Evolutionary conservation across 2,797 vertebrate species (phyloP).

Genomic region (Mico argentatus): DNA sequence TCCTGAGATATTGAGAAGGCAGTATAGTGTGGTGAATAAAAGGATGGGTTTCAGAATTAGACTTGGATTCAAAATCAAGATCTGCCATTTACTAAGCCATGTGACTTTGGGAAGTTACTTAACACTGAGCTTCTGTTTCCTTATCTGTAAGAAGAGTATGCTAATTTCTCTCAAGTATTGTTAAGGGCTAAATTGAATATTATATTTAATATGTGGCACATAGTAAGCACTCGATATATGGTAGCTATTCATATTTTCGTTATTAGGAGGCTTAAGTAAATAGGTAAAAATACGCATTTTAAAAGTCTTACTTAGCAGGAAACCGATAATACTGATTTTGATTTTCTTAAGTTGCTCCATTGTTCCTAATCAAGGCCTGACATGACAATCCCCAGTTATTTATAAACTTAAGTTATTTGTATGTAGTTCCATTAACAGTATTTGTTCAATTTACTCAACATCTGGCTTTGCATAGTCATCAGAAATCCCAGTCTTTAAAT

Average conservation of each 20-base stretch:
- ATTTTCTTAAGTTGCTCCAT: constrained; percentile 71
- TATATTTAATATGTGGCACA: not conserved
- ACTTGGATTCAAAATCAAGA: not conserved
- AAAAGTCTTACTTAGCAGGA: not conserved
- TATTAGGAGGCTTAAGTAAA: not conserved
- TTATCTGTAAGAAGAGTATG: not conserved
- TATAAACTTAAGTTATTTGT: constrained; percentile 73
- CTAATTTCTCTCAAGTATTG: not conserved
- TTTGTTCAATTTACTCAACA: constrained; percentile 61
- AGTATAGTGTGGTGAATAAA: not conserved
- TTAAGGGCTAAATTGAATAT: constrained; percentile 6
- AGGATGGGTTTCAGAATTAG: not conserved
- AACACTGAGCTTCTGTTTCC: not conserved
- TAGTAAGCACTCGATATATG: not conserved
- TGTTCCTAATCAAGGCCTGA: constrained; percentile 59
- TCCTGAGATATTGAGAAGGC: not conserved
- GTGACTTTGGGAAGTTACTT: not conserved
- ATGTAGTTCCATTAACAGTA: constrained; percentile 64
- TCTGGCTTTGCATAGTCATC: constrained; percentile 69
- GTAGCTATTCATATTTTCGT: not conserved
- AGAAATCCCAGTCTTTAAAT: constrained; percentile 70
- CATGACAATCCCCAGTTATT: constrained; percentile 47
- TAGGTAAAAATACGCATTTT: constrained; percentile 5
- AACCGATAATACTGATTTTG: constrained; percentile 52
- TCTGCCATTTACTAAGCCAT: not conserved